Evolutionary conservation across 1,140 invertebrate genomes (phyloP).

Genomic region (Drosophila murphyi): DNA sequence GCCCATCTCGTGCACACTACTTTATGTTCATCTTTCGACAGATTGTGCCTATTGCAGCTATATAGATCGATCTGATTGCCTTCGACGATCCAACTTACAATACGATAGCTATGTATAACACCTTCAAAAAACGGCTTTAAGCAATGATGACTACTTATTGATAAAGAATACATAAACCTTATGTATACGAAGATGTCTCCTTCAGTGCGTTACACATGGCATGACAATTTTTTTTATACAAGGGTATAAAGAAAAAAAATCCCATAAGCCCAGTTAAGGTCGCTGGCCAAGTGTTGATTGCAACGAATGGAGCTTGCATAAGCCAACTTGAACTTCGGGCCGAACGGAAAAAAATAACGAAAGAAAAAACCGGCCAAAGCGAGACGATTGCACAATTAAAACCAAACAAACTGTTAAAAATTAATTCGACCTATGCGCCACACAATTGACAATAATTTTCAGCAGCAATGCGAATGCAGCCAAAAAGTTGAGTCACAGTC

Average conservation of each 20-base stretch:
- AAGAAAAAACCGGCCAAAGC: constrained; percentile 21
- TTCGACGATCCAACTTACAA: too few species aligned
- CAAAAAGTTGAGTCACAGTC: constrained; percentile 65
- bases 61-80: too few species aligned
- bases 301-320: constrained; percentile 33
- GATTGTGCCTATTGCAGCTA: too few species aligned
- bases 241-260: background rate
- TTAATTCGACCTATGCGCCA: constrained; percentile 68
- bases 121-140: too few species aligned
- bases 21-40: too few species aligned
- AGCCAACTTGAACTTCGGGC: constrained; percentile 54
- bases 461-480: constrained; percentile 50
- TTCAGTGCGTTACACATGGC: too few species aligned
- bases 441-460: constrained; percentile 77
- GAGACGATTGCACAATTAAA: constrained; percentile 72
- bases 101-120: too few species aligned
- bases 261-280: constrained; percentile 49
- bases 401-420: constrained; percentile 57
- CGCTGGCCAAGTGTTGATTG: constrained; percentile 39
- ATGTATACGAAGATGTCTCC: too few species aligned
- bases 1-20: too few species aligned
- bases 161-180: too few species aligned
- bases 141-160: too few species aligned
- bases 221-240: too few species aligned
- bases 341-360: constrained; percentile 6